A percentile compares a stretch with the other conserved stretches of the same genome.
Evolutionary conservation across 2,888 invertebrate genomes (phyloP).

Genomic region (Clitarchus hookeri): DNA sequence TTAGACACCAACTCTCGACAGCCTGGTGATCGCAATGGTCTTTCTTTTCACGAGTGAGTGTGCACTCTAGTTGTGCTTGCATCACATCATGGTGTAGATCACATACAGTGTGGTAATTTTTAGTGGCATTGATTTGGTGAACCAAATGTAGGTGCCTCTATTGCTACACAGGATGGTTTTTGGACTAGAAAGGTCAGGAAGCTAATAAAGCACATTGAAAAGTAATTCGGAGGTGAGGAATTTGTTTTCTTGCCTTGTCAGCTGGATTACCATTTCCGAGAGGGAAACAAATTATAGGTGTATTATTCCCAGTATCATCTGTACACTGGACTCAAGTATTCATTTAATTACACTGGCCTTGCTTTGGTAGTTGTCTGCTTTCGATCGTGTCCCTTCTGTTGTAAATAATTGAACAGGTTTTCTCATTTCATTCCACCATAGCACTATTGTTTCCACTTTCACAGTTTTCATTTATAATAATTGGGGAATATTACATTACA

Average conservation of each 20-base stretch:
- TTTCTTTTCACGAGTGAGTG: too few relatives aligned
- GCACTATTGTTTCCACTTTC: too few relatives aligned
- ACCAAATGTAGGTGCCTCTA: too few relatives aligned
- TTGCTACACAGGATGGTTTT: neutral
- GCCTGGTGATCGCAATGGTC: too few relatives aligned
- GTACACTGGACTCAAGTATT: neutral
- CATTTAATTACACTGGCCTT: neutral
- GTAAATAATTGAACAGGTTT: neutral
- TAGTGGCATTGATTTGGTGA: too few relatives aligned
- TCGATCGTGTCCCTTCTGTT: neutral
- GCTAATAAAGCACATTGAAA: neutral
- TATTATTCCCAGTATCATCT: neutral
- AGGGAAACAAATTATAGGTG: neutral
- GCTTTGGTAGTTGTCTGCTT: neutral
- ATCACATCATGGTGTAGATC: too few relatives aligned
- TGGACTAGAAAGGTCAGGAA: neutral
- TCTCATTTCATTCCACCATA: neutral
- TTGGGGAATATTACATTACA: too few relatives aligned
- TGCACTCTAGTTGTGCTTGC: too few relatives aligned
- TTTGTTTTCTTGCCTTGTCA: neutral
- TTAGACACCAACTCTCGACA: too few relatives aligned
- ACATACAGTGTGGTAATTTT: too few relatives aligned
- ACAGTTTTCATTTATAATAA: too few relatives aligned
- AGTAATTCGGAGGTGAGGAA: neutral
- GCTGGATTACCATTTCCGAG: neutral